Evolutionary conservation across 2,888 invertebrate species (phyloP), one percentile per base, ranked within the genome.

Genomic region (Philhelius pedissequus): DNA sequence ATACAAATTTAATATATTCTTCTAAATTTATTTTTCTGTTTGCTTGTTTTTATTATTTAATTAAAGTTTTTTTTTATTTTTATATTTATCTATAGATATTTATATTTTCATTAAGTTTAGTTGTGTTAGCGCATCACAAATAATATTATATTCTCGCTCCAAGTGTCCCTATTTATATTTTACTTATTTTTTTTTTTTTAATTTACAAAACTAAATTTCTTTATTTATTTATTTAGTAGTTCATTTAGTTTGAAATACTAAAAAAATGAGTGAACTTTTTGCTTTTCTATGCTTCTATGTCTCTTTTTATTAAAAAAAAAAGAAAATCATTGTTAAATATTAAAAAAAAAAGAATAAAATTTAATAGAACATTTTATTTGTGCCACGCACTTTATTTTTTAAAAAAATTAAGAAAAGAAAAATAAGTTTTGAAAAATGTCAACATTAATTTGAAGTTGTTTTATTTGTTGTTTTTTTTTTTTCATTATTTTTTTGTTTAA

Each of bases 321-420:
- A n/a, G n/a, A n/a, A 45, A 38, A 32, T 32, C 52, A 68, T 52
- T 52, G 8, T 50, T 50, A 22, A 64, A 50, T 20, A 27, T 32
- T 50, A 7, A 52, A 52, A 68, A 52, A 22, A 27, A 35, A 79
- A 35, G 9, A 48, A 45, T 48, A 62, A 62, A 8, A n/a, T n/a
- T n/a, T n/a, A 48, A 13, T 32, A 20, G 20, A 79, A 68, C 54
- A n/a, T 35, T 64, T 52, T 50, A 40, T 62, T 74, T 83, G 79
- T 83, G 83, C 83, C 83, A 56, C 43, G 83, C 83, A 83, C 83
- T 62, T 50, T 74, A 83, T 48, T 60, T 54, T 81, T 56, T 58
- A 52, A 25, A 58, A 38, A 43, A 48, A 11, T 81, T 56, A 64
- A 52, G 32, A 58, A 38, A 43, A 48, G 6, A 8, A n/a, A 25